Evolutionary conservation across 2,113 vertebrate species (phyloP).

Genomic region (Calcarius ornatus): DNA sequence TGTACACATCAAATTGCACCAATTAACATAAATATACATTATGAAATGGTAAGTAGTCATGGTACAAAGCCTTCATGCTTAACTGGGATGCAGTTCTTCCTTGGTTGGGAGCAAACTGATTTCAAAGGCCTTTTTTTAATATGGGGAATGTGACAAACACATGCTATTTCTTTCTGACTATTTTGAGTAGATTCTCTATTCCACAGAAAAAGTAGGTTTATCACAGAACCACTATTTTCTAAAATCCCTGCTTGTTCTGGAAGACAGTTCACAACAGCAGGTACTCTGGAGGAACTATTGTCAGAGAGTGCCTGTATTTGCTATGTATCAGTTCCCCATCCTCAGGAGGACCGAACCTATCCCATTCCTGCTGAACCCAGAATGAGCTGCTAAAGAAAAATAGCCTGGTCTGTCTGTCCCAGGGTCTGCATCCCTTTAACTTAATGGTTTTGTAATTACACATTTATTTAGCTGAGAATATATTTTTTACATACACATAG

Average conservation of each 20-base stretch:
- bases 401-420: neutral
- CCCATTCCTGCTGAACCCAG: neutral
- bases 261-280: neutral
- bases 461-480: neutral
- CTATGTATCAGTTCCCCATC: neutral
- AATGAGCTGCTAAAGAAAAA: constrained; percentile 6
- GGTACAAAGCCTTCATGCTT: neutral
- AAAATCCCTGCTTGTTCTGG: neutral
- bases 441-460: neutral
- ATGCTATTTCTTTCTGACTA: neutral
- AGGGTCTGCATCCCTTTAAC: neutral
- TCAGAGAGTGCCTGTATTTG: neutral
- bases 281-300: neutral
- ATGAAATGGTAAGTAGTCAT: neutral
- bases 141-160: neutral
- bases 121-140: neutral
- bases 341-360: neutral
- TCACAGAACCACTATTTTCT: neutral
- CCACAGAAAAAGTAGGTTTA: neutral
- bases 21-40: neutral
- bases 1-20: neutral
- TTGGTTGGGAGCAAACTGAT: neutral
- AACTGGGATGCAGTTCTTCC: neutral
- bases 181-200: neutral
- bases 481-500: neutral